Percentiles rank a stretch among this genome's conserved stretches.
Conservation (phyloP, 2,113 vertebrate genomes). For the Otolemur garnettii region DNA sequence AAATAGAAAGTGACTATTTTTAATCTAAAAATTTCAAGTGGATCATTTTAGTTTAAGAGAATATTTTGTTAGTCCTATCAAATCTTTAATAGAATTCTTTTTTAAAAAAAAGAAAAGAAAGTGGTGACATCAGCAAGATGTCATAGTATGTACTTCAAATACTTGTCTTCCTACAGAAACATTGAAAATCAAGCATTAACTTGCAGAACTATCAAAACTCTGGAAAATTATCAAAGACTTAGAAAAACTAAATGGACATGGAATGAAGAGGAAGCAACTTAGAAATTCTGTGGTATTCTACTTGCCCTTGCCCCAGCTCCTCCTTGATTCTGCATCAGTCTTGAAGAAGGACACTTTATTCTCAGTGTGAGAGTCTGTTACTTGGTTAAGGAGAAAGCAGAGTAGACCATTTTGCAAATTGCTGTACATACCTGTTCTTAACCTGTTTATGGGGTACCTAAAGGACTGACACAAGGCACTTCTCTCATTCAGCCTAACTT, state of each 20-base stretch:
- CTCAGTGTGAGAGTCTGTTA: background rate
- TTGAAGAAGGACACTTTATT: background rate
- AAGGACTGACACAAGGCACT: background rate
- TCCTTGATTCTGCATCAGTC: background rate
- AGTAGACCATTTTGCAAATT: background rate
- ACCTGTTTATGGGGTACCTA: background rate
- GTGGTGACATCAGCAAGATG: background rate
- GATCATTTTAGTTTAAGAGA: conserved; percentile 25
- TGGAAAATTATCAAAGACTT: background rate
- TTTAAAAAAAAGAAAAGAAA: background rate
- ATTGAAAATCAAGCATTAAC: background rate
- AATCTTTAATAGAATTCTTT: conserved; percentile 46
- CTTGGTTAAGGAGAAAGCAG: background rate
- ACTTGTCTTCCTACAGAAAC: background rate
- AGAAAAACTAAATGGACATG: background rate
- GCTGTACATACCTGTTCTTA: background rate
- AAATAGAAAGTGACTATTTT: background rate
- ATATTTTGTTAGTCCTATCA: background rate
- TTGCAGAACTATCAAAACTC: background rate
- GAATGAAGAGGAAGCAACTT: background rate
- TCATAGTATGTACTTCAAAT: background rate
- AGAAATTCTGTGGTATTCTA: background rate
- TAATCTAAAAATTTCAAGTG: conserved; percentile 8
- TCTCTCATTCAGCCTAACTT: background rate
- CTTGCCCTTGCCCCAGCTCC: background rate